phyloP scores from a whole-genome alignment of 2,888 invertebrate species.

The Brachyptera risi region DNA sequence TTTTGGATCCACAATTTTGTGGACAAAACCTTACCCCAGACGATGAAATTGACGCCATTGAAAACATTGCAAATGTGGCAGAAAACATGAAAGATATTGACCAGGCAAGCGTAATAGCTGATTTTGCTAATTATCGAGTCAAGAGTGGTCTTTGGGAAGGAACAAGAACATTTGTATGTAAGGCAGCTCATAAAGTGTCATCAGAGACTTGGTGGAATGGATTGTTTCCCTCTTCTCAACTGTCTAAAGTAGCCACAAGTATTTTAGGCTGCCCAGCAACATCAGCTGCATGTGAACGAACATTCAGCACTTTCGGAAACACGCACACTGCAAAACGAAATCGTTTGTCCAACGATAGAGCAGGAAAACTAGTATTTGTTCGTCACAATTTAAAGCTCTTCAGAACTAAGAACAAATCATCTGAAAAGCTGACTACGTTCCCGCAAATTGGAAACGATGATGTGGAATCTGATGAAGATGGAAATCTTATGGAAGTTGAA shows the following conservation, averaged over 20 bases:
- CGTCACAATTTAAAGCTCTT: slow-evolving; percentile 29
- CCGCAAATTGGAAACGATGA: neutral
- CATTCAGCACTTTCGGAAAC: slow-evolving; percentile 37
- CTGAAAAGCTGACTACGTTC: neutral
- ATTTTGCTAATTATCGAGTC: neutral
- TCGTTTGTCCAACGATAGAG: slow-evolving; percentile 34
- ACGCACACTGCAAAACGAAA: slow-evolving; percentile 37
- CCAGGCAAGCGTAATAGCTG: neutral
- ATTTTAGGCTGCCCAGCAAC: slow-evolving; percentile 35
- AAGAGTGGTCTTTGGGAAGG: slow-evolving; percentile 5
- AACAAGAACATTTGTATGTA: neutral
- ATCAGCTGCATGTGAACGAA: slow-evolving; percentile 37
- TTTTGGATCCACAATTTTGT: slow-evolving; percentile 35
- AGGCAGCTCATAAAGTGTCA: neutral
- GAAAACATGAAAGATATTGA: neutral
- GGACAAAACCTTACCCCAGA: slow-evolving; percentile 23
- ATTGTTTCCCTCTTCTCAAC: slow-evolving; percentile 31
- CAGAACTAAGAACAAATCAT: neutral
- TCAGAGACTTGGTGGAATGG: slow-evolving; percentile 33
- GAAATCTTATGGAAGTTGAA: neutral
- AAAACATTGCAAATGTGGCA: slow-evolving; percentile 5
- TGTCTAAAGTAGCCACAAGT: slow-evolving; percentile 34
- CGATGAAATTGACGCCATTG: slow-evolving; percentile 11
- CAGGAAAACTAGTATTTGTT: slow-evolving; percentile 34
- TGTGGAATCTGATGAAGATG: neutral